Conservation (phyloP, 2,797 vertebrate species). For the Alcedo quadribrachys region DNA sequence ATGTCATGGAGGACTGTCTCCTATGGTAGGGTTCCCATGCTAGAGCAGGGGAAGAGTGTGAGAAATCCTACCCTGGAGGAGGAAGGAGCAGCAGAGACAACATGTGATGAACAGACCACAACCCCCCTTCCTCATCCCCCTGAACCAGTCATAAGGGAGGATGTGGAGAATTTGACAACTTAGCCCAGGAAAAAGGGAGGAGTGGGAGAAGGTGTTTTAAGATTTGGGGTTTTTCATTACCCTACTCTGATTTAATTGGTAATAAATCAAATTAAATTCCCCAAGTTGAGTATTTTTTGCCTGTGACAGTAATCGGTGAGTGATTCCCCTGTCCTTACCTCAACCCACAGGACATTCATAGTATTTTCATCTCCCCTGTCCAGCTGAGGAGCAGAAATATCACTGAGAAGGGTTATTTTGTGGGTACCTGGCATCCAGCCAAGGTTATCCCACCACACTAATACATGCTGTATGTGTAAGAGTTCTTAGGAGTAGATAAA, state of each 20-base stretch:
- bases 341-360: neutral
- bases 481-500: neutral
- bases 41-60: neutral
- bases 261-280: too few species aligned
- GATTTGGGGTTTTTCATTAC: neutral
- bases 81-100: neutral
- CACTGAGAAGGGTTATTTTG: neutral
- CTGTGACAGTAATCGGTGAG: neutral
- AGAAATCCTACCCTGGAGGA: neutral
- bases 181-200: neutral
- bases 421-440: neutral
- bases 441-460: neutral
- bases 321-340: neutral
- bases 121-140: too few species aligned
- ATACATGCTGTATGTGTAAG: accelerated
- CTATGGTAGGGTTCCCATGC: neutral
- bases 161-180: neutral
- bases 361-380: neutral
- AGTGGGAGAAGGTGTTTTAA: neutral
- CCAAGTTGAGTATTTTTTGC: neutral
- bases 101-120: neutral
- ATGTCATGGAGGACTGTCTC: neutral
- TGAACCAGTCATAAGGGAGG: neutral
- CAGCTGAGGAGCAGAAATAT: neutral
- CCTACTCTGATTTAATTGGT: neutral